Conservation (phyloP, 1,140 invertebrate genomes). For the Drosophila tropicalis region DNA sequence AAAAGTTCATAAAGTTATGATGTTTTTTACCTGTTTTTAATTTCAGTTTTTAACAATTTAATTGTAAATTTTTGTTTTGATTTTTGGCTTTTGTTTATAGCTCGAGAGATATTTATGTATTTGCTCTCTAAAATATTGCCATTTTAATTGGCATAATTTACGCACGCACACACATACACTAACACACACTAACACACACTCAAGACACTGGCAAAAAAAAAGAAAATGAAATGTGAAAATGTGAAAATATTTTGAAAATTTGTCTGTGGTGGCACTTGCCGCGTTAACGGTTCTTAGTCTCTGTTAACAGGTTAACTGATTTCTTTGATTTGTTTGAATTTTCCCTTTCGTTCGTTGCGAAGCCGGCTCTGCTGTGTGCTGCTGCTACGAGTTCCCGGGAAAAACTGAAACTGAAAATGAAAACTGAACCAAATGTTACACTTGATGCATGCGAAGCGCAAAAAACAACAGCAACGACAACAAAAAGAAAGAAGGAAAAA, state of each 20-base stretch:
- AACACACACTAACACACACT: background rate
- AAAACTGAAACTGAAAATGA: conserved; percentile 64
- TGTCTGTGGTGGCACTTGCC: background rate
- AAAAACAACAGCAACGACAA: no score
- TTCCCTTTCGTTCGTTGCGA: conserved; percentile 13
- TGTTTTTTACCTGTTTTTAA: background rate
- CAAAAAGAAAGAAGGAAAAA: no score
- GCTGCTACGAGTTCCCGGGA: conserved; percentile 79
- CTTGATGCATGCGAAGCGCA: conserved; percentile 75
- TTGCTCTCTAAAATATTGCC: background rate
- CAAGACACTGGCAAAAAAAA: conserved; percentile 20
- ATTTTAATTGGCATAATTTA: conserved; percentile 4
- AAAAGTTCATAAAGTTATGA: no score
- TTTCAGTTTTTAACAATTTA: background rate
- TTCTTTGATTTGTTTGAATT: conserved; percentile 16
- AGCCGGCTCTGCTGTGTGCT: conserved; percentile 15
- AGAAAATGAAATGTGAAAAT: conserved; percentile 2
- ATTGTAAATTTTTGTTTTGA: background rate
- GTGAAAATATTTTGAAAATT: no score
- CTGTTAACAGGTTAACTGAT: conserved; percentile 15
- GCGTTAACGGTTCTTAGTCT: background rate
- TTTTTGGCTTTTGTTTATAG: background rate
- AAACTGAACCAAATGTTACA: conserved; percentile 59
- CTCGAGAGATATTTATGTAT: background rate
- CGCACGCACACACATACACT: background rate